Evolutionary conservation across 1,140 invertebrate genomes (phyloP), one percentile per base, ranked within the genome.

Genomic region (Sycophila sp.): DNA sequence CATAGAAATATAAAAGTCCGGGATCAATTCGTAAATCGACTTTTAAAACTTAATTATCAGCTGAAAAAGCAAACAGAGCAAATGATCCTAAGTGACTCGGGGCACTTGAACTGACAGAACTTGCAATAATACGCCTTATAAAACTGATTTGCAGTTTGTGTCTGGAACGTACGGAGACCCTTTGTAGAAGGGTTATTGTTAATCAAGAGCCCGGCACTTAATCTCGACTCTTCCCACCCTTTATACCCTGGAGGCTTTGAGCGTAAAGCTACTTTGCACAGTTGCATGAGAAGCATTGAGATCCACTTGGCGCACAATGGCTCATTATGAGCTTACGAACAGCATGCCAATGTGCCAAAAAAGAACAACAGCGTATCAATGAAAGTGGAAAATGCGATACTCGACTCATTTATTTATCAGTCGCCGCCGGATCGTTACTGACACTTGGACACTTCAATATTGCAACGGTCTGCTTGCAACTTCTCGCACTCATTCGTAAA

Each of bases 261-360:
- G 10, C 42, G 5, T 36, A 63, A 63, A 63, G 60, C 60, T 47
- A 63, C 60, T 63, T 63, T 63, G 36, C 53, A 67, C 53, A 56
- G 36, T 58, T 56, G 17, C 36, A 24, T 11, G 49, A 47, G 28
- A 66, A 28, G 28, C 53, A 55, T 56, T 17, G 17, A 42, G 38
- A 67, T 56, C 36, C 45, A 67, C 34, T 67, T 24, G 4, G 38
- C 11, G 34, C 24, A 67, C 51, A 67, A 67, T 56, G 58, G 53
- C 64, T 67, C 47, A 56, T 67, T 58, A 67, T 8, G 11, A 67
- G 53, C 42, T 47, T 34, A 22, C 60, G 58, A 28, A 45, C 19
- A 36, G 8, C 17, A 34, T n/a, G n/a, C n/a, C 60, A 34, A 63
- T 34, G 30, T 51, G 24, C 59, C 19, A 4, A 42, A 59, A 42